phyloP scores from a whole-genome alignment of 2,888 invertebrate species.

The Candidula unifasciata region DNA sequence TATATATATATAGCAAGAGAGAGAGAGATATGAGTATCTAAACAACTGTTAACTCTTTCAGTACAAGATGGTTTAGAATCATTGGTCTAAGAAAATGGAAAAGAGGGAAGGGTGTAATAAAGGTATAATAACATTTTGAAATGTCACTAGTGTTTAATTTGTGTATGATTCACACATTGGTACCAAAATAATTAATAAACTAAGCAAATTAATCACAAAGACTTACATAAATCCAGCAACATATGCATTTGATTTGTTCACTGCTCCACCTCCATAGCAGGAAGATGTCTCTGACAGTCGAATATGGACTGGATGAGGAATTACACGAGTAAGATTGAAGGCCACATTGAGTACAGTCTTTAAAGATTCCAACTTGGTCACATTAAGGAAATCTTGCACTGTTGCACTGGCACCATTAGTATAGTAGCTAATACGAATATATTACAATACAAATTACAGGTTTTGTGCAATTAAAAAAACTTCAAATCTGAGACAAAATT shows the following conservation, averaged over 20 bases:
- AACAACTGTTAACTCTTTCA: too few relatives aligned
- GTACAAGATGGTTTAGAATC: too few relatives aligned
- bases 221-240: constrained; percentile 56
- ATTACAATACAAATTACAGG: background rate
- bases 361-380: constrained; percentile 82
- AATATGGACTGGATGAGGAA: background rate
- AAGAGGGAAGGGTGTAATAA: too few relatives aligned
- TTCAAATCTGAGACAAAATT: too few relatives aligned
- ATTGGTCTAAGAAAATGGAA: too few relatives aligned
- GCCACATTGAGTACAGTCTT: constrained; percentile 63
- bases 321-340: constrained; percentile 54
- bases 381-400: constrained; percentile 83
- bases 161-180: too few relatives aligned
- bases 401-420: constrained; percentile 83
- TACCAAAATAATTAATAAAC: too few relatives aligned
- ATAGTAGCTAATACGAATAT: constrained; percentile 70
- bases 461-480: background rate
- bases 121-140: too few relatives aligned
- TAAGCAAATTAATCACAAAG: too few relatives aligned
- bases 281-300: constrained; percentile 56
- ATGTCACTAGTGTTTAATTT: too few relatives aligned
- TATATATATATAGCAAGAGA: too few relatives aligned
- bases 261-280: constrained; percentile 50
- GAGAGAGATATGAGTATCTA: too few relatives aligned
- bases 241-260: constrained; percentile 50